Evolutionary conservation across 2,888 invertebrate species (phyloP), one percentile per base, ranked within the genome.

Genomic region (Eristalis intricaria): DNA sequence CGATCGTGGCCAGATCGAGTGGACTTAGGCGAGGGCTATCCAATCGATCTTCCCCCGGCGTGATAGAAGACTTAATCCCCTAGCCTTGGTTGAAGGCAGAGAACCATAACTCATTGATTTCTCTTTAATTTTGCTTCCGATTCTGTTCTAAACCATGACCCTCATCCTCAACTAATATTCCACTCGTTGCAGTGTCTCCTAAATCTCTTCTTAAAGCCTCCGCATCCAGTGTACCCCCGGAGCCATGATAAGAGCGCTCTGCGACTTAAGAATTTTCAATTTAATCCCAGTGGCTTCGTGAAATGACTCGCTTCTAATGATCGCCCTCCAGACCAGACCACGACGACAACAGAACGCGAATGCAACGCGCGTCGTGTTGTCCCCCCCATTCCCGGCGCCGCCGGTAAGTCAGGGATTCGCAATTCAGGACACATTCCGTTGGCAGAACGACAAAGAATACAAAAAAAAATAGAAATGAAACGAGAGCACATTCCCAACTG

Each of bases 351-450:
- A 2, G 2, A 8, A 50, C 7, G 1, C n/a, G 15, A 43, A 43
- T n/a, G 43, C n/a, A n/a, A n/a, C n/a, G 43, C n/a, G 43, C n/a
- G 15, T 15, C 40, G 4, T 4, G 40, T 40, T 1, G 13, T 13
- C 19, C 19, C 50, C 7, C 13, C 1, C 43, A n/a, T n/a, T n/a
- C n/a, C 22, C 35, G 10, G 22, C 19, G 29, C 56, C 60, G 32
- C 40, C 58, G 58, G 60, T 50, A 70, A 71, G 76, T 76, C 76
- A 76, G 61, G 7, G 19, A 71, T 66, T 29, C 22, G 22, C 26
- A 71, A 82, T 84, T 69, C 43, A 19, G 64, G 60, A 29, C 43
- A 70, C n/a, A 84, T 84, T 70, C 69, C 22, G 38, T 35, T 10
- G 8, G 26, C 13, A 71, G 56, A 71, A 73, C 19, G 32, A 29